A percentile compares a stretch with the other conserved stretches of the same genome.
Evolutionary conservation across 2,888 invertebrate genomes (phyloP).

Genomic region (Venustoraphidia nigricollis): DNA sequence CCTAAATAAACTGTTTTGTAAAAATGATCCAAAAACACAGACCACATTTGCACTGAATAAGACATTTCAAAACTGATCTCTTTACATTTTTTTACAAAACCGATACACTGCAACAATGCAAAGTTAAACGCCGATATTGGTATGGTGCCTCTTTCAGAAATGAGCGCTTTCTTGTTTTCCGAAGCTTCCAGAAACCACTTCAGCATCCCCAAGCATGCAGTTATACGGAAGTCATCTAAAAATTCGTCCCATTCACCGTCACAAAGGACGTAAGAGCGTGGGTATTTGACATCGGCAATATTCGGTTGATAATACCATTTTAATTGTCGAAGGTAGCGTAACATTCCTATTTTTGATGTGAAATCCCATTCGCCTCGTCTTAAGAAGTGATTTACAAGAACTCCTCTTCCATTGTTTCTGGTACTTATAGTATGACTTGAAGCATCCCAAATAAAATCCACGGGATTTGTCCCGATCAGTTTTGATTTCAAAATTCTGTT

Average conservation of each 20-base stretch:
- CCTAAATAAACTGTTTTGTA: conserved; percentile 43
- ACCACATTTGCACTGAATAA: conserved; percentile 44
- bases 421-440: conserved; percentile 22
- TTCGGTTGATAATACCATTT: conserved; percentile 47
- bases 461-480: conserved; percentile 41
- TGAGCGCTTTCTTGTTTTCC: conserved; percentile 27
- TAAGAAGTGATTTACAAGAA: conserved; percentile 12
- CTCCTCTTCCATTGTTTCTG: conserved; percentile 20
- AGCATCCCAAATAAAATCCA: conserved; percentile 58
- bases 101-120: conserved; percentile 54
- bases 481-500: conserved; percentile 35
- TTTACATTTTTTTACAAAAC: conserved; percentile 41
- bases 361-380: conserved; percentile 26
- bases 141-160: conserved; percentile 35
- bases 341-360: conserved; percentile 34
- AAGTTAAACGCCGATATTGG: conserved; percentile 45
- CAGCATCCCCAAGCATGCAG: conserved; percentile 61
- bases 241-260: conserved; percentile 44
- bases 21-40: conserved; percentile 47
- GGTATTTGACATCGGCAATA: conserved; percentile 49
- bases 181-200: conserved; percentile 37
- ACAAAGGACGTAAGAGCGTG: conserved; percentile 51
- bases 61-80: conserved; percentile 40
- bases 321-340: conserved; percentile 38
- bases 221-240: conserved; percentile 57